A percentile compares a stretch with the other conserved stretches of the same genome.
These are phyloP conservation scores for Neolamprologus sp. DNA, from an alignment of 2,113 vertebrate genomes.

Conservation along the genomic window DNA sequence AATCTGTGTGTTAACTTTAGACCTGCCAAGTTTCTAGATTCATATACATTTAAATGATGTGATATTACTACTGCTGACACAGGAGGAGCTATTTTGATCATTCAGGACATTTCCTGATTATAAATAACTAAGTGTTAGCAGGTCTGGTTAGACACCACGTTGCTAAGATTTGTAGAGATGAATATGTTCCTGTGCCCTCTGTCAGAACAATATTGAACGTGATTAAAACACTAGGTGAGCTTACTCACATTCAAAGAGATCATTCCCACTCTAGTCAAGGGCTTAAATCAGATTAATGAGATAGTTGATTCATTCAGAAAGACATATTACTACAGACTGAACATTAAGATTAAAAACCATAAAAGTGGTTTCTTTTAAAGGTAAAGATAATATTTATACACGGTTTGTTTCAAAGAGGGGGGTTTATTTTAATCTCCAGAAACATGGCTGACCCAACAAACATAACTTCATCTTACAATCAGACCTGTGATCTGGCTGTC, in stretches of 20 bases:
- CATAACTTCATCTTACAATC: not conserved
- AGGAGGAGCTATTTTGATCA: not conserved
- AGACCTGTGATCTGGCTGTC: not conserved
- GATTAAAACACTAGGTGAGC: not conserved
- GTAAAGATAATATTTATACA: accelerated
- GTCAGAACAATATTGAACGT: accelerated
- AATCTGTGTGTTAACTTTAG: not conserved
- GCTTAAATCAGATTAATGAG: not conserved
- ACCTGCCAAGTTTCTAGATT: not conserved
- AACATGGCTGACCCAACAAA: not conserved
- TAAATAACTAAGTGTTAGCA: not conserved
- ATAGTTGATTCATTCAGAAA: not conserved
- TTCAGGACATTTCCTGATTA: not conserved
- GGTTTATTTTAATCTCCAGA: not conserved
- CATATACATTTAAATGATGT: not conserved
- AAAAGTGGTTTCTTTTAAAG: accelerated
- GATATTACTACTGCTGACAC: not conserved
- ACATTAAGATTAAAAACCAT: not conserved
- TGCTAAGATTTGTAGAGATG: not conserved
- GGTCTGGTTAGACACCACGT: not conserved
- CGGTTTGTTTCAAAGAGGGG: not conserved
- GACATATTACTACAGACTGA: not conserved
- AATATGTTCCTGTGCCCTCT: not conserved
- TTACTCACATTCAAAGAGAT: not conserved
- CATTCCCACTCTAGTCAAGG: not conserved